Evolutionary conservation across 2,888 invertebrate species (phyloP), one percentile per base, ranked within the genome.

Genomic region (Drosophila cognata): DNA sequence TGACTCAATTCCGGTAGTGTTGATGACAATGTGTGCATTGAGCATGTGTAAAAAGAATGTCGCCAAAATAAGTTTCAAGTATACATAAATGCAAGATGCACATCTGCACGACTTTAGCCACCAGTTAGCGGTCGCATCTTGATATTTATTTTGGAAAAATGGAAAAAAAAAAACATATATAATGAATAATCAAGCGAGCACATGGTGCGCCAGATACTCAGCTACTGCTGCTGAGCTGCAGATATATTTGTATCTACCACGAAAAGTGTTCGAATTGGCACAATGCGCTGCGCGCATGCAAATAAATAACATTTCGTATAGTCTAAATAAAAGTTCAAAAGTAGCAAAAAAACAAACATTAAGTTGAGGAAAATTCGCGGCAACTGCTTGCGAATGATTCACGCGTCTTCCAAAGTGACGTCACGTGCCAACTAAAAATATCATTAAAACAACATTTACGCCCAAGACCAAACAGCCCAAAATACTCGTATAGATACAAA

Each of bases 351-450:
- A 25, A 46, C 67, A 52, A 43, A 36, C 56, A 72, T 62, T 66
- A 74, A 76, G 64, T 56, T 64, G 61, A n/a, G 58, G 66, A 60
- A 63, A 69, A 75, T 78, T 78, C 67, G 35, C 73, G 52, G 46
- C 65, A 52, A 58, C 38, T 60, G 52, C 41, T 46, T 33, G 53
- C 64, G 61, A 38, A 77, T 88, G 91, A 77, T 51, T 77, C 79
- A 81, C 70, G 59, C 61, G 16, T 50, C 58, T 58, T 50, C 43
- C 46, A 59, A 73, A 85, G 83, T 88, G 88, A 88, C 88, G 88
- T 88, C 88, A 88, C 91, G 67, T 67, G 64, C 63, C 50, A 68
- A 74, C 87, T 90, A 90, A 89, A 90, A 89, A 89, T 90, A 88
- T 69, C 69, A 80, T 77, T 78, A 84, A 88, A 82, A 82, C 72